Evolutionary conservation across 30 jellyfish, hydroid and myxozoan species (phyloP).

Genomic region (Aurelia sp.): DNA sequence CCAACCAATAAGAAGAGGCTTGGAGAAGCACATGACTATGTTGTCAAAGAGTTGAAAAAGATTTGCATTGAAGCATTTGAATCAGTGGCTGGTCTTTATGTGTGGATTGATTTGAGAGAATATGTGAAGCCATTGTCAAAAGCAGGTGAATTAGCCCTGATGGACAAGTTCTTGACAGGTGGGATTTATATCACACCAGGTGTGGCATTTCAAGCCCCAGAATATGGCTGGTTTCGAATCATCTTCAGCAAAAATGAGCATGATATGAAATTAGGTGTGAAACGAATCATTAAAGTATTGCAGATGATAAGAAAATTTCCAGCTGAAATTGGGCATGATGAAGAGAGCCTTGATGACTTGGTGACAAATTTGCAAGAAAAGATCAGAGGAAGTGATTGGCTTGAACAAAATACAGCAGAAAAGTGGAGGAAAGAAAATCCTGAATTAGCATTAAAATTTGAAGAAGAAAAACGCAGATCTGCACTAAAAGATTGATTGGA

Average conservation of each 20-base stretch:
- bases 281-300: conserved; percentile 41
- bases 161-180: conserved; percentile 52
- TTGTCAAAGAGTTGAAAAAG: conserved; percentile 30
- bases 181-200: conserved; percentile 80
- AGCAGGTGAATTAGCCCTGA: conserved; percentile 68
- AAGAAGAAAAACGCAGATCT: background rate
- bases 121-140: conserved; percentile 22
- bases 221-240: conserved; percentile 87
- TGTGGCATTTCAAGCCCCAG: conserved; percentile 65
- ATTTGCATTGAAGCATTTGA: conserved; percentile 27
- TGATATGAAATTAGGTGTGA: conserved; percentile 31
- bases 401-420: conserved; percentile 83
- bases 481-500: too few relatives aligned
- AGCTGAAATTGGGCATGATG: background rate
- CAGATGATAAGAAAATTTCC: background rate
- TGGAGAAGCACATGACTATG: conserved; percentile 29
- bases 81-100: conserved; percentile 70
- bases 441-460: conserved; percentile 62
- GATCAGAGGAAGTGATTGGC: conserved; percentile 71
- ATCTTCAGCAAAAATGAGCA: conserved; percentile 38
- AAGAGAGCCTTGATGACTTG: conserved; percentile 51
- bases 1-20: conserved; percentile 59
- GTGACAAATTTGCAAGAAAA: conserved; percentile 59
- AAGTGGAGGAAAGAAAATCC: conserved; percentile 88
- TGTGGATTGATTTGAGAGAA: conserved; percentile 68